Percentiles rank a stretch among this genome's conserved stretches.
These are phyloP conservation scores for Caranx ignobilis DNA, from an alignment of 2,113 vertebrate species.

Conservation along the genomic window DNA sequence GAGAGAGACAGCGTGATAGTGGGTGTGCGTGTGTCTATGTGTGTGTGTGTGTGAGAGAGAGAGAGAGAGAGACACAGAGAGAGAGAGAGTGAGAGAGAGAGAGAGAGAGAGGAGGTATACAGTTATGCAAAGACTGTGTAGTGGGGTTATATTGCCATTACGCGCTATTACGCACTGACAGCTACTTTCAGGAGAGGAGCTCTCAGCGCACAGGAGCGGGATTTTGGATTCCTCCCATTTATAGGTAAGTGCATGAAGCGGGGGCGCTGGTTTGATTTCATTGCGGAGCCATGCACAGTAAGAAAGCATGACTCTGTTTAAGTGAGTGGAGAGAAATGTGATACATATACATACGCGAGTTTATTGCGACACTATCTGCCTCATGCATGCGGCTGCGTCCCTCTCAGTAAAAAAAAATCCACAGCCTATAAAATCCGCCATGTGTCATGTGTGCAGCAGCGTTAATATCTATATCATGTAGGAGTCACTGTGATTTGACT, in stretches of 20 bases:
- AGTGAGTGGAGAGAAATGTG: not conserved
- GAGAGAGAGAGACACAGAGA: slow-evolving; percentile 12
- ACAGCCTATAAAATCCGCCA: not conserved
- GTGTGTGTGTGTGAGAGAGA: slow-evolving; percentile 17
- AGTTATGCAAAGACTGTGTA: slow-evolving; percentile 68
- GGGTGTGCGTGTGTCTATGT: not conserved
- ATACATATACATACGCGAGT: not conserved
- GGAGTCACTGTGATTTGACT: slow-evolving; percentile 1
- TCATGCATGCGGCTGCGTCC: not conserved
- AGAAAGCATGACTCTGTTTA: not conserved
- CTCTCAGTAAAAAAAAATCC: not conserved
- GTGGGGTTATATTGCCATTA: slow-evolving; percentile 59
- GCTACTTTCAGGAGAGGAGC: slow-evolving; percentile 45
- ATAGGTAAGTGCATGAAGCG: slow-evolving; percentile 48
- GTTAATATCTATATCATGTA: not conserved
- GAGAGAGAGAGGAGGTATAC: slow-evolving; percentile 51
- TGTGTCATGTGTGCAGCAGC: not conserved
- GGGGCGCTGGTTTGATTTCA: not conserved
- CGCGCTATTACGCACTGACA: slow-evolving; percentile 72
- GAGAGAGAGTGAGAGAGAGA: slow-evolving; percentile 29
- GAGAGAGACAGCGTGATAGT: slow-evolving; percentile 11
- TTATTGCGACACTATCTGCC: not conserved
- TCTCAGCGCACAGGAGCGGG: slow-evolving; percentile 33
- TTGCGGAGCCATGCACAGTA: not conserved
- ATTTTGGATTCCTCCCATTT: slow-evolving; percentile 36